Evolutionary conservation across 1,140 invertebrate genomes (phyloP).

Genomic region (Orius laevigatus): DNA sequence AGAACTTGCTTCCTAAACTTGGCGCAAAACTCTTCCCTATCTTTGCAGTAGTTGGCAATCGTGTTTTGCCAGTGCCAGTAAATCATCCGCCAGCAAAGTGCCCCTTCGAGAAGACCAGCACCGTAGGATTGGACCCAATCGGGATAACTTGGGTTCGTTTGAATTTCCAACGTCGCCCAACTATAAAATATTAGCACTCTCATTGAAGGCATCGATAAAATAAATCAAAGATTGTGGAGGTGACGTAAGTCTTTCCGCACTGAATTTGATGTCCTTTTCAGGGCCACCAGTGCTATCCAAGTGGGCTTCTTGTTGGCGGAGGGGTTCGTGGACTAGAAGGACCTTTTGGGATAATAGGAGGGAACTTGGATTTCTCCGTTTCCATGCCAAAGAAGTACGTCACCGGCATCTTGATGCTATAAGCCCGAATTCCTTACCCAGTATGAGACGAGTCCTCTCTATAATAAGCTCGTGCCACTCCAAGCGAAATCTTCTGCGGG

Average conservation of each 20-base stretch:
- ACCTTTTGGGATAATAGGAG: no score
- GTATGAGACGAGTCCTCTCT: conserved; percentile 40
- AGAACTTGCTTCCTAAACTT: conserved; percentile 46
- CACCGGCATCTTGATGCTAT: no score
- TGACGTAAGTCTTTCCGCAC: neutral
- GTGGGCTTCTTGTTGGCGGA: no score
- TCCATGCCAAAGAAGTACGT: no score
- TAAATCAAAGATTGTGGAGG: neutral
- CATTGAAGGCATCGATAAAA: neutral
- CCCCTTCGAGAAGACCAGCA: conserved; percentile 78
- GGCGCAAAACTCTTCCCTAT: conserved; percentile 46
- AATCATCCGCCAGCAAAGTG: conserved; percentile 63
- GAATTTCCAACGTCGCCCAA: conserved; percentile 64
- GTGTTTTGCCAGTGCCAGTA: conserved; percentile 67
- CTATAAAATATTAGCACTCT: conserved; percentile 27
- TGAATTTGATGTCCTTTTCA: neutral
- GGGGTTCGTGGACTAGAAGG: no score
- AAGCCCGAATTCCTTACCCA: conserved; percentile 32
- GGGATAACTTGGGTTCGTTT: conserved; percentile 49
- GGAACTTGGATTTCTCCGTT: no score
- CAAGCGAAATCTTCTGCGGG: conserved; percentile 37
- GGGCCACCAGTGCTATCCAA: no score
- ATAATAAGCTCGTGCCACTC: conserved; percentile 52
- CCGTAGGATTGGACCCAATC: conserved; percentile 70
- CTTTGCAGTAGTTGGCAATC: conserved; percentile 47